Conservation (phyloP, 1,140 invertebrate genomes). For the Cryptotermes secundus region DNA sequence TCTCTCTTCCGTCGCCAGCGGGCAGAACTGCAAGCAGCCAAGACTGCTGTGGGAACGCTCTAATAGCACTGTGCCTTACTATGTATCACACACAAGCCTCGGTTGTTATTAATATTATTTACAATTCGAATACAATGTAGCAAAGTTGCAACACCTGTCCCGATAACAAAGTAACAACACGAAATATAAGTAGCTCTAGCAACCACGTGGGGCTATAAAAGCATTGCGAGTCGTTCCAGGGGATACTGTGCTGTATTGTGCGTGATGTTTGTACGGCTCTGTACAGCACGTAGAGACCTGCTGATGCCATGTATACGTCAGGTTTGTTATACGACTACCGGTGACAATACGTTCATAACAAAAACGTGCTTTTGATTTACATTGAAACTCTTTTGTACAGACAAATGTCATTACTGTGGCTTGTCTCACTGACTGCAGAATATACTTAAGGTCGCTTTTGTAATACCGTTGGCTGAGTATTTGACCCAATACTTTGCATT, state of each 20-base stretch:
- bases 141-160: not conserved
- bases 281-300: not conserved
- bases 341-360: not conserved
- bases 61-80: no score
- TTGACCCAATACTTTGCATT: not conserved
- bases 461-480: not conserved
- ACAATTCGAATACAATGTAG: conserved; percentile 17
- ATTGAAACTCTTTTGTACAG: not conserved
- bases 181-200: not conserved
- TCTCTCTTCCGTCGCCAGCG: not conserved
- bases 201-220: conserved; percentile 1
- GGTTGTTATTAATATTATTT: not conserved
- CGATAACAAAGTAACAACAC: not conserved
- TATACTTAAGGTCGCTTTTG: no score
- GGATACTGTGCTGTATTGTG: not conserved
- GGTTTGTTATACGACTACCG: not conserved
- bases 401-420: not conserved
- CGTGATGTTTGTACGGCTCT: not conserved
- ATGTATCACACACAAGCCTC: not conserved
- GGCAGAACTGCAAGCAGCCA: not conserved
- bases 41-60: no score
- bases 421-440: no score
- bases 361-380: not conserved
- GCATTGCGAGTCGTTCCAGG: not conserved
- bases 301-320: not conserved